Evolutionary conservation across 37 sponge, comb jelly and placozoan genomes (phyloP), one percentile per base, ranked within the genome.

Genomic region (Cladorhizidae sp.): DNA sequence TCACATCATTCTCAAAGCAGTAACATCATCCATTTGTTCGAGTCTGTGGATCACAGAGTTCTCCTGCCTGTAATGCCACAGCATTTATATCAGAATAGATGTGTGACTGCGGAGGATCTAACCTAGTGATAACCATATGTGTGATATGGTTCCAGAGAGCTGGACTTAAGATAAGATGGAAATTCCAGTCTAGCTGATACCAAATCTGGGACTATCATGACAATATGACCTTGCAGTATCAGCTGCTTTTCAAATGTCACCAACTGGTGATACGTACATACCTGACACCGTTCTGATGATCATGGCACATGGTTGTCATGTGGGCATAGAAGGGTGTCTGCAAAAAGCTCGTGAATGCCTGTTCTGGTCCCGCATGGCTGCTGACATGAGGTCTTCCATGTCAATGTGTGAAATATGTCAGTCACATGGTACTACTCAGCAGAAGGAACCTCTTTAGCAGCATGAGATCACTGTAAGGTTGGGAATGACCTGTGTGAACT

Each of bases 401-500:
- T 74, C 75, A 8, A 83, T 64, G 57, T 83, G 83, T 74, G 75
- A 64, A 40, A 40, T 69, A 2, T 80, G 81, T 51, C 17, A 15
- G 56, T 3, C 56, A 62, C 67, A n/a, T n/a, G n/a, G n/a, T n/a
- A n/a, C n/a, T n/a, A n/a, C n/a, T n/a, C n/a, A 26, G 23, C 29
- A 58, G 11, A 73, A 67, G 38, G 75, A 65, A n/a, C 54, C 87
- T 12, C 21, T 74, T 7, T 1, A 40, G 45, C 80, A 71, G 35
- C 86, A 86, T 43, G 63, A 73, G 38, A 40, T 86, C 17, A 35
- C 73, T 33, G 40, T 1, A 86, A 86, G 40, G 68, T 86, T 3
- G 80, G 80, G 15, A 65, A 68, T 56, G 87, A 86, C 80, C n/a
- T 80, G 5, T 86, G 79, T 73, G 80, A 86, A 0, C 41, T 79